Base-by-base conservation (phyloP, 2,888 invertebrate genomes). In the Myopa testacea region DNA sequence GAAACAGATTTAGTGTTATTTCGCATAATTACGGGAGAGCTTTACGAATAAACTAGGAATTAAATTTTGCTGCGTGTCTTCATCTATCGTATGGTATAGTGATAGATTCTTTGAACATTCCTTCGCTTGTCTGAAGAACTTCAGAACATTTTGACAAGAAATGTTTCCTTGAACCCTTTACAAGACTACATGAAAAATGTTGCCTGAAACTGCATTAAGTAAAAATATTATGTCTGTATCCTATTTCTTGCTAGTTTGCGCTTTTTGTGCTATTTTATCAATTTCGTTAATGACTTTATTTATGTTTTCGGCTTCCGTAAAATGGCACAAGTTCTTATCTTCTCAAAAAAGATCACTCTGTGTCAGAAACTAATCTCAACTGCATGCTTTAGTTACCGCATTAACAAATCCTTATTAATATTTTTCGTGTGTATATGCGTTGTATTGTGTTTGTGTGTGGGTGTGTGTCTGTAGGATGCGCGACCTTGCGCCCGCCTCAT, bases 211-310 rank as follows among this genome's bases (percentile, higher is more conserved):
- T 60, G 62, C 73, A 73, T 73, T 60, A 62, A 73, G 63, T 62
- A 45, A 62, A 73, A 77, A 80, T 77, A 76, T 73, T 80, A 71
- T 81, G 76, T 80, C 80, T 83, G 81, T 83, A 78, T 55, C 38
- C 80, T 80, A 84, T 80, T 73, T 81, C 73, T 82, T 82, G 4
- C 6, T 26, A n/a, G 81, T 78, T 79, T 81, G 80, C 79, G 81
- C 68, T 60, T 69, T 75, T 81, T 79, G 80, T 80, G 84, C 78
- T 81, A 37, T 52, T 65, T 71, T 67, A 19, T 40, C 60, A 34
- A 79, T 80, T 78, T 67, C 77, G 81, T 78, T 78, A 77, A 74
- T 65, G 26, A 63, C 71, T 55, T 73, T 65, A 58, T 58, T 78
- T 65, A 45, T 45, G 73, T 55, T 76, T 78, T 76, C 74, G 67